These are phyloP conservation scores for Magallana angulata DNA, from an alignment of 1,140 invertebrate species.

Conservation along the genomic window DNA sequence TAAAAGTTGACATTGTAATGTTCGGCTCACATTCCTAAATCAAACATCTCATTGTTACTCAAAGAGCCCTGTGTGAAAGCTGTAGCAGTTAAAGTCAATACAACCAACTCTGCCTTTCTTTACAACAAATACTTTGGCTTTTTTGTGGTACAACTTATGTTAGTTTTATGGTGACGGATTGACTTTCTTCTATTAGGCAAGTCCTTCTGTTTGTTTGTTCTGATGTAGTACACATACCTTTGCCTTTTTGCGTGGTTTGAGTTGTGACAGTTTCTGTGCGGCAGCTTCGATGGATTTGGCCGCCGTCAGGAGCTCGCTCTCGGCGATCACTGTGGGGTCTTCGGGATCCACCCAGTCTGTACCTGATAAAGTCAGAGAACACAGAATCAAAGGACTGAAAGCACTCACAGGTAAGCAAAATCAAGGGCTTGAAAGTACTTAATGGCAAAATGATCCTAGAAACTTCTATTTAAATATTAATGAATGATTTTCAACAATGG, in stretches of 20 bases:
- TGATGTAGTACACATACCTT: constrained; percentile 66
- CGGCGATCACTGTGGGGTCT: constrained; percentile 98
- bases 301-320: constrained; percentile 98
- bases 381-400: constrained; percentile 48
- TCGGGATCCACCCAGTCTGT: constrained; percentile 97
- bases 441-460: neutral
- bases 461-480: too few species aligned
- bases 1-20: too few species aligned
- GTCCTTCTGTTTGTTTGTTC: too few species aligned
- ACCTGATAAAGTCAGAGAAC: constrained; percentile 77
- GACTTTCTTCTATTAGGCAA: too few species aligned
- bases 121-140: neutral
- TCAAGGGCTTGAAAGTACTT: constrained; percentile 18
- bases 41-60: too few species aligned
- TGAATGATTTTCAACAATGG: too few species aligned
- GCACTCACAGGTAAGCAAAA: neutral
- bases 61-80: too few species aligned
- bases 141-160: neutral
- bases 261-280: constrained; percentile 94
- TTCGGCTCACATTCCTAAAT: too few species aligned
- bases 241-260: constrained; percentile 87
- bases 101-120: too few species aligned
- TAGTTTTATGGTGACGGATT: too few species aligned
- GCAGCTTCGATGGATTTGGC: constrained; percentile 99
- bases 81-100: too few species aligned